Conservation (phyloP, 2,888 invertebrate genomes). For the Entomobrya proxima region DNA sequence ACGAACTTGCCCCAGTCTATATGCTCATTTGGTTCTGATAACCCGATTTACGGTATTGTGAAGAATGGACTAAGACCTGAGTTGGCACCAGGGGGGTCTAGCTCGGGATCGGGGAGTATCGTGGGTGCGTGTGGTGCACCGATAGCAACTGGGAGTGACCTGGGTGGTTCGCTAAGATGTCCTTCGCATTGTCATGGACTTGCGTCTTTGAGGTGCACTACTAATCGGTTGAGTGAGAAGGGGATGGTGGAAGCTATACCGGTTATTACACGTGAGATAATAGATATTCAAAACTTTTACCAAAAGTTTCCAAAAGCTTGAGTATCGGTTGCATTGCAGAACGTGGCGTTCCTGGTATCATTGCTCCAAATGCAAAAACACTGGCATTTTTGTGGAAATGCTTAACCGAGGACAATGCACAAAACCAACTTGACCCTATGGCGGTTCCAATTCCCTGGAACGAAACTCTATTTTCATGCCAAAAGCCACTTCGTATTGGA, state of each 20-base stretch:
- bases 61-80: conserved; percentile 57
- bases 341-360: conserved; percentile 63
- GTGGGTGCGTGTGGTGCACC: conserved; percentile 76
- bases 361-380: conserved; percentile 56
- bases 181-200: conserved; percentile 78
- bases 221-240: conserved; percentile 75
- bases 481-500: conserved; percentile 40
- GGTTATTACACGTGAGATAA: conserved; percentile 66
- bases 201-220: conserved; percentile 78
- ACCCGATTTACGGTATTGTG: conserved; percentile 69
- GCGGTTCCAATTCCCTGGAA: conserved; percentile 73
- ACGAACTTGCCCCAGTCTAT: conserved; percentile 78
- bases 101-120: conserved; percentile 65
- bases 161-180: conserved; percentile 78
- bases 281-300: too few species aligned
- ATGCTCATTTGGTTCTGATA: conserved; percentile 59
- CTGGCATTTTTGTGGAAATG: conserved; percentile 55
- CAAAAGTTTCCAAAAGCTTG: too few species aligned
- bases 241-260: conserved; percentile 61
- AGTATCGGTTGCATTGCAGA: too few species aligned
- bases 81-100: conserved; percentile 67
- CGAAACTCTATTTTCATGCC: conserved; percentile 35
- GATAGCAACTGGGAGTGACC: conserved; percentile 77
- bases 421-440: conserved; percentile 65
- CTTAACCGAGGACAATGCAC: conserved; percentile 48